Percentiles rank a stretch among this genome's conserved stretches.
Conservation (phyloP, 2,113 vertebrate genomes). For the Gopherus evgoodei region DNA sequence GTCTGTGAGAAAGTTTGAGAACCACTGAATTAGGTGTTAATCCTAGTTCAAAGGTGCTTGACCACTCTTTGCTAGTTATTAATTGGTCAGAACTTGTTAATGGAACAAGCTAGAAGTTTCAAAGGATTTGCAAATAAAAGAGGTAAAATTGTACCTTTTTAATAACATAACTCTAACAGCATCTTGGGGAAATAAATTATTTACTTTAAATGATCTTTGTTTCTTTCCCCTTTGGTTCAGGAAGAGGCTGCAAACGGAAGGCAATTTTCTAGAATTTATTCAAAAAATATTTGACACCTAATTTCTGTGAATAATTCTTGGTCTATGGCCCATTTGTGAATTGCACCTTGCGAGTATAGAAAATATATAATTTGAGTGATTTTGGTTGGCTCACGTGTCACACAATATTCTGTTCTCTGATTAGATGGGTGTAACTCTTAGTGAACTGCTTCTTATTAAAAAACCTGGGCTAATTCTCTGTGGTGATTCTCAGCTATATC, state of each 20-base stretch:
- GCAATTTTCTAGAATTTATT: constrained; percentile 7
- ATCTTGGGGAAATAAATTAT: background rate
- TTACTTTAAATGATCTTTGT: background rate
- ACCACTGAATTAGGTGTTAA: background rate
- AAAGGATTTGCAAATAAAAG: constrained; percentile 37
- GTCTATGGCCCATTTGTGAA: background rate
- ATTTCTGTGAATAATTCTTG: constrained; percentile 35
- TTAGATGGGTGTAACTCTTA: background rate
- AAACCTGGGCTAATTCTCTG: background rate
- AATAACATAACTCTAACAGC: constrained; percentile 18
- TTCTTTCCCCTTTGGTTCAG: constrained; percentile 5
- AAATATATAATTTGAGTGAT: background rate
- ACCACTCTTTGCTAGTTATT: background rate
- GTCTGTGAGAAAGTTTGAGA: too few species aligned
- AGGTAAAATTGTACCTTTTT: constrained; percentile 13
- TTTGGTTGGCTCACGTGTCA: background rate
- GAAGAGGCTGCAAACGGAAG: constrained; percentile 39
- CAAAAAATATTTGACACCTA: constrained; percentile 22
- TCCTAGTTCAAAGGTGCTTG: background rate
- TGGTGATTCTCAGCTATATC: too few species aligned
- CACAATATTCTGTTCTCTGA: background rate
- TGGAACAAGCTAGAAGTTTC: background rate
- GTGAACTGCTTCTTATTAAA: background rate
- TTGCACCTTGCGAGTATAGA: background rate
- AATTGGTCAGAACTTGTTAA: constrained; percentile 5